Base-by-base conservation (phyloP, 1,140 invertebrate genomes). In the Drosophila auraria region DNA sequence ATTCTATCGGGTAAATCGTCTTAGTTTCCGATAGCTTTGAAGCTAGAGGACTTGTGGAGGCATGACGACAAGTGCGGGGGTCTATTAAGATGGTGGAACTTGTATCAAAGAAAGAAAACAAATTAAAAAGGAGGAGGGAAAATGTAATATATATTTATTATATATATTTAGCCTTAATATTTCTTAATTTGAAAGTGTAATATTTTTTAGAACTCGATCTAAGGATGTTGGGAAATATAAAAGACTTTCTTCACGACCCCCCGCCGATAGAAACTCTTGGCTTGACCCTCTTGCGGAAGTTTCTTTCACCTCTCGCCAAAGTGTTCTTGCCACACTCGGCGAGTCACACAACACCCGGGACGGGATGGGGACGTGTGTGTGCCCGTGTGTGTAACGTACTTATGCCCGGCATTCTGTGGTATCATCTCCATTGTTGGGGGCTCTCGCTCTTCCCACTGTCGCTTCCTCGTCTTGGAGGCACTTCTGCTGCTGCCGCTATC, bases 391-490 rank as follows among this genome's bases (percentile, higher is more conserved):
- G 64, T 78, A 77, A 59, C 63, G 68, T 74, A 78, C 82, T 84
- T 86, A 51, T 60, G 47, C 5, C 69, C 25, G 59, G 64, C 57
- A 78, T 68, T 78, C 69, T 53, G 70, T 79, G 62, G 83, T 86
- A 87, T 87, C 83, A 86, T 86, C 82, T 68, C 78, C 66, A 80
- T 83, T 70, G 75, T 86, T 69, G 58, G 49, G 36, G 17, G n/a
- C 51, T 56, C 33, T 56, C 36, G 38, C 63, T 51, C 69, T 53
- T 58, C 63, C 44, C 73, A 54, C 51, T 60, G 63, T 33, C 38
- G 17, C 77, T 40, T 42, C 53, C 50, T 38, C 45, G 38, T 59
- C 42, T 40, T 40, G 11, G 40, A 54, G 56, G 53, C 60, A 54
- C 15, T 45, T 33, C 27, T 56, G 45, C 44, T 44, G 38, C 57